These are phyloP conservation scores for Nycticryphes semicollaris DNA, from an alignment of 2,113 vertebrate genomes.

Conservation along the genomic window DNA sequence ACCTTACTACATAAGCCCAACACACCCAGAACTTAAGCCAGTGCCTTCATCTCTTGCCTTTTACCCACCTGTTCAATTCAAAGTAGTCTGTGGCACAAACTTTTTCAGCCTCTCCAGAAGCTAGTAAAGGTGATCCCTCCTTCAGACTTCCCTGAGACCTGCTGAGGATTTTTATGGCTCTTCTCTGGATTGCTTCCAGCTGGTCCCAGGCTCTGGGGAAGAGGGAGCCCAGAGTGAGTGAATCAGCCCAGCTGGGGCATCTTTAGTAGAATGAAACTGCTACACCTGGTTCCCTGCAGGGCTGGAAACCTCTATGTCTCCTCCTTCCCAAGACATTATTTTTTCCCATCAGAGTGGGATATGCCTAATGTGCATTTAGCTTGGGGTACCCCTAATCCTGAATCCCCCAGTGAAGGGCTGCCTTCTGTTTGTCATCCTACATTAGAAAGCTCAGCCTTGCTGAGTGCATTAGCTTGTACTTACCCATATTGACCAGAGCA, in stretches of 20 bases:
- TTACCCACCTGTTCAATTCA: background rate
- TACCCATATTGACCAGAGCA: background rate
- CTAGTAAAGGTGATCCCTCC: rapidly evolving
- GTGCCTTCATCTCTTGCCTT: background rate
- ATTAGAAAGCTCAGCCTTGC: rapidly evolving
- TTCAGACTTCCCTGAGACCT: background rate
- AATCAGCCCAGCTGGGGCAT: background rate
- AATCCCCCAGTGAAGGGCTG: background rate
- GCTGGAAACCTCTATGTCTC: background rate
- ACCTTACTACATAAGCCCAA: background rate
- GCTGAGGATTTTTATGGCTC: background rate
- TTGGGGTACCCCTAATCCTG: background rate
- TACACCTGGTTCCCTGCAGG: rapidly evolving
- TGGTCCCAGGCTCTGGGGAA: background rate
- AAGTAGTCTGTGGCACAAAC: rapidly evolving
- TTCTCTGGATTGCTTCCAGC: background rate
- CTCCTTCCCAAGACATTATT: rapidly evolving
- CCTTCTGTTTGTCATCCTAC: background rate
- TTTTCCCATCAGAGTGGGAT: background rate
- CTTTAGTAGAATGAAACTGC: rapidly evolving
- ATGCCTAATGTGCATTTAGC: rapidly evolving
- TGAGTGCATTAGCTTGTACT: background rate
- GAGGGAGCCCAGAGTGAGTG: rapidly evolving
- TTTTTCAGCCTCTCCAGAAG: rapidly evolving
- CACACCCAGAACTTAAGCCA: background rate